Evolutionary conservation across 2,113 vertebrate species (phyloP).

Genomic region (Clarias macrocephalus): DNA sequence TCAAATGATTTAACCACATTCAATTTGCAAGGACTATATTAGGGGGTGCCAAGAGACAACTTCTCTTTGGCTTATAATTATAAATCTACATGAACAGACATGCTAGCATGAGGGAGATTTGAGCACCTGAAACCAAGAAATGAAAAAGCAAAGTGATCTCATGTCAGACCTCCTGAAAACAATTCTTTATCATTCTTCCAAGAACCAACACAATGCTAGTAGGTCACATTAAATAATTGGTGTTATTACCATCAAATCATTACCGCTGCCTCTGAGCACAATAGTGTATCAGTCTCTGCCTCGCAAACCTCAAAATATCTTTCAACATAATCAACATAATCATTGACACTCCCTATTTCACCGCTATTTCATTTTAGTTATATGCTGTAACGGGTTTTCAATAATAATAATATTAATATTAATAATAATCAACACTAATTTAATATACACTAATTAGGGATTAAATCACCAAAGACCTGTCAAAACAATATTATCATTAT

Average conservation of each 20-base stretch:
- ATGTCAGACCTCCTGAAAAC: background rate
- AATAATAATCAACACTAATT: no score
- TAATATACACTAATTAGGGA: background rate
- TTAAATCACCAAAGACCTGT: no score
- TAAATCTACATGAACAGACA: conserved; percentile 11
- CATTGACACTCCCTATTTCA: background rate
- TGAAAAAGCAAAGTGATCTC: background rate
- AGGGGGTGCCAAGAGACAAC: background rate
- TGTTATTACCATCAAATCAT: background rate
- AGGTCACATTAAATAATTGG: background rate
- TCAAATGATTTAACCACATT: background rate
- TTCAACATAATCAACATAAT: background rate
- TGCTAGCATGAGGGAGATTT: background rate
- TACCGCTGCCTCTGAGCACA: background rate
- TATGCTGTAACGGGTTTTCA: background rate
- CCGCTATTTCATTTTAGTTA: background rate
- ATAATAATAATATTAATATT: no score
- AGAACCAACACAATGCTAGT: background rate
- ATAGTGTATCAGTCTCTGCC: background rate
- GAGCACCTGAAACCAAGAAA: background rate
- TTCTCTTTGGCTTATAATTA: conserved; percentile 10
- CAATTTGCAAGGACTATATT: background rate
- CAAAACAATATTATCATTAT: no score
- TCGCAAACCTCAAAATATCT: background rate
- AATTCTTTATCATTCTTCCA: background rate